Evolutionary conservation across 2,113 vertebrate species (phyloP), one percentile per base, ranked within the genome.

Genomic region (Lepisosteus oculatus): DNA sequence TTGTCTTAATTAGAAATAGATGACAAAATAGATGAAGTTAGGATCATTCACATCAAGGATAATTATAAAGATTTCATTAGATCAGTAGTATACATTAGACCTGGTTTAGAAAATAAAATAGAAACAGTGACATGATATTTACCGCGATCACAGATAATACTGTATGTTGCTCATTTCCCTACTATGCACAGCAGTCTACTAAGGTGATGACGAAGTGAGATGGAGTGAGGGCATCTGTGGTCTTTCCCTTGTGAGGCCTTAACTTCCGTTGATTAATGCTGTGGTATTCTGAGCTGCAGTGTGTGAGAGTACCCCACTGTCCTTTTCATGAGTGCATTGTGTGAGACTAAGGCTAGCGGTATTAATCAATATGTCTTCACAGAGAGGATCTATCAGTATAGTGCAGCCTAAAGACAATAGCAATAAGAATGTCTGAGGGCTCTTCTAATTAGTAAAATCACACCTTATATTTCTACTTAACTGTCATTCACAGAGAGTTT

Each of bases 331-430:
- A 59, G 14, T 59, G 14, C 57, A 59, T 59, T n/a, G 57, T 15
- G 5, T 59, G 57, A 59, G 12, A 59, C 57, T n/a, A n/a, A 59
- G 1, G 14, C 57, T 3, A 11, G 4, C n/a, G 9, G 57, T 2
- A 59, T 15, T 11, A 59, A 59, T 59, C 57, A n/a, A 59, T 59
- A n/a, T 15, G n/a, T 59, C 57, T 59, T 59, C n/a, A n/a, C 57
- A n/a, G 57, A 59, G 57, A 59, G 12, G 57, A 14, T 13, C 12
- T 15, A 1, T 59, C 57, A 11, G 57, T 8, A 5, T 29, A 29
- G 29, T 29, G 29, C 29, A 29, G 29, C 29, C 29, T 29, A 29
- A 29, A 29, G 29, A 29, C 1, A 29, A 29, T 29, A 29, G 29
- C 29, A 29, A 29, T 29, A 29, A 29, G 29, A 29, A 29, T 29